phyloP scores from a whole-genome alignment of 1,140 invertebrate genomes.

The Hesperophylax magnus region DNA sequence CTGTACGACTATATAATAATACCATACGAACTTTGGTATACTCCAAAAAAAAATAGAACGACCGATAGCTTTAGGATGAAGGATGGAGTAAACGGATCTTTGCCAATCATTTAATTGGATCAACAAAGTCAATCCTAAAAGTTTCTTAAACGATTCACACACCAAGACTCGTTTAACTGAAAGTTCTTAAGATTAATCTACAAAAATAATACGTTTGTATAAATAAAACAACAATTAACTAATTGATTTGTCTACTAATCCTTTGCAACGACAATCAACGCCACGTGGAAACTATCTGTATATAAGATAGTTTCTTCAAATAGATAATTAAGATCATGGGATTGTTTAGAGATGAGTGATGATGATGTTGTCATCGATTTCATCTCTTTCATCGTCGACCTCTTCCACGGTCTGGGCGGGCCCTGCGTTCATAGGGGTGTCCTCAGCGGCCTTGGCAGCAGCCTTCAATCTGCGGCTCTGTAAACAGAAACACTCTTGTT shows the following conservation, averaged over 20 bases:
- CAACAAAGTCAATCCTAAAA: no score
- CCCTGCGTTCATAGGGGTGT: slow-evolving; percentile 75
- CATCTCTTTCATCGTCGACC: slow-evolving; percentile 86
- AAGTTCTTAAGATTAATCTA: neutral
- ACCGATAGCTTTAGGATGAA: no score
- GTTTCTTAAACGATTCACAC: neutral
- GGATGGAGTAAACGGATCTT: no score
- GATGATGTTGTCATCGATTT: slow-evolving; percentile 88
- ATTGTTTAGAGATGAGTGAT: slow-evolving; percentile 82
- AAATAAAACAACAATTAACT: slow-evolving; percentile 9
- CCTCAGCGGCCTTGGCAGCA: slow-evolving; percentile 79
- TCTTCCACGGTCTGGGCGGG: slow-evolving; percentile 84
- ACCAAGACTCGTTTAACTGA: neutral
- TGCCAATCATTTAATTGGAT: no score
- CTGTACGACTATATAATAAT: no score
- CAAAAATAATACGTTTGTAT: neutral
- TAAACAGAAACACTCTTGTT: slow-evolving; percentile 50
- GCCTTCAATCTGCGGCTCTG: slow-evolving; percentile 73
- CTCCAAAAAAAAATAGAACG: no score
- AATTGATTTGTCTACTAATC: slow-evolving; percentile 24
- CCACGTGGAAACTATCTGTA: no score
- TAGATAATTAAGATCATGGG: slow-evolving; percentile 9
- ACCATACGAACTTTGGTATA: no score
- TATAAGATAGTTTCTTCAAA: neutral
- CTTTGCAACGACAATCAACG: no score